Percentiles rank a stretch among this genome's conserved stretches.
Evolutionary conservation across 2,888 invertebrate genomes (phyloP).

Genomic region (Macrosiphum euphorbiae): DNA sequence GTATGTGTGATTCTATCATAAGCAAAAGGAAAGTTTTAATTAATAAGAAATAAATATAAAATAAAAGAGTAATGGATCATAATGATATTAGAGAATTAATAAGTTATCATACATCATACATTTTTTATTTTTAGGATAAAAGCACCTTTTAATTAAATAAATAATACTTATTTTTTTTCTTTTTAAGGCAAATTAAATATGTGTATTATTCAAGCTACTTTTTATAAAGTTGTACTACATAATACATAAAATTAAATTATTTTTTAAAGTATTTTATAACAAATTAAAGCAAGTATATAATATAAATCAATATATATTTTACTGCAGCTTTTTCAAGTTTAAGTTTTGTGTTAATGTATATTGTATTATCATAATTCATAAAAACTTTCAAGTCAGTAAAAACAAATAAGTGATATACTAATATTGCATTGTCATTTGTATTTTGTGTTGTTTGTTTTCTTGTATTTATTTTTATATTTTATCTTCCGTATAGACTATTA

Average conservation of each 20-base stretch:
- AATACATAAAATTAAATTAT: no score
- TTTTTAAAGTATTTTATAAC: no score
- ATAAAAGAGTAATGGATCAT: not conserved
- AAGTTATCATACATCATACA: not conserved
- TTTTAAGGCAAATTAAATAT: not conserved
- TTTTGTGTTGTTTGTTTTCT: not conserved
- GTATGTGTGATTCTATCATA: slow-evolving; percentile 89
- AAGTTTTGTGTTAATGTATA: not conserved
- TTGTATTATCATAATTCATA: not conserved
- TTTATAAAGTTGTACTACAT: no score
- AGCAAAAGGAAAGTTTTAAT: not conserved
- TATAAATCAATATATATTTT: no score
- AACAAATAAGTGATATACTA: not conserved
- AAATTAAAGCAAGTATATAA: no score
- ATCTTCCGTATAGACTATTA: no score
- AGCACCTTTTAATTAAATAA: not conserved
- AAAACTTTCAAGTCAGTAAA: not conserved
- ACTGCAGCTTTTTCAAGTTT: not conserved
- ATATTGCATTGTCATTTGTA: not conserved
- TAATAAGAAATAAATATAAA: not conserved
- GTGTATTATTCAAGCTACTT: no score
- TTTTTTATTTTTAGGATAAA: not conserved
- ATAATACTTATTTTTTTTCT: not conserved
- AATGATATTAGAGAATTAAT: not conserved
- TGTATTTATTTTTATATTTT: no score